These are phyloP conservation scores for Choreutis nemorana DNA, from an alignment of 2,888 invertebrate species.

Conservation along the genomic window DNA sequence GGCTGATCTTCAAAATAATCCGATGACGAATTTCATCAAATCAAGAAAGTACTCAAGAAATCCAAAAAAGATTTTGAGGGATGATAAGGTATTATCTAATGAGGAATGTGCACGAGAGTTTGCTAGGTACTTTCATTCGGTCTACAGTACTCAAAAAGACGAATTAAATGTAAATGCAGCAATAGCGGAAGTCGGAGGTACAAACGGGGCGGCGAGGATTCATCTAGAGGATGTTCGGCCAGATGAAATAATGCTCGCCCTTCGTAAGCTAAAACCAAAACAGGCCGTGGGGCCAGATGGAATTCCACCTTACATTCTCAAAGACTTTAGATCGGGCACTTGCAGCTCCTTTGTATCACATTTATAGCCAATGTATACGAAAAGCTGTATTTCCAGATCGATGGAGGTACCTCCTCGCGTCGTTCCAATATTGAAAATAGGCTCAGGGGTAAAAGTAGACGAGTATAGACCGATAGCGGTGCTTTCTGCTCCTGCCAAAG, in stretches of 20 bases:
- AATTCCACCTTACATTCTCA: constrained; percentile 2
- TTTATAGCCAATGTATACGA: neutral
- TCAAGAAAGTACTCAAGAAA: too few relatives aligned
- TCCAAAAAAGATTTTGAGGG: constrained; percentile 1
- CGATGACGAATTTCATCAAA: too few relatives aligned
- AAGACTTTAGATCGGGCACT: neutral
- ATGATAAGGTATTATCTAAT: neutral
- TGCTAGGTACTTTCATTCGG: constrained; percentile 5
- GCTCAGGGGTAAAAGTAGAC: neutral
- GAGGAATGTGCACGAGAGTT: constrained; percentile 1
- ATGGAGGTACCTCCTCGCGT: neutral
- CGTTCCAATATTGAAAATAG: neutral
- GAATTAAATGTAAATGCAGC: constrained; percentile 1
- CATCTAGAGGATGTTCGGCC: constrained; percentile 1
- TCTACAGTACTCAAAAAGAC: neutral
- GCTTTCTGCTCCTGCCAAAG: neutral
- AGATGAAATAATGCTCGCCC: neutral
- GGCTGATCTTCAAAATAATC: too few relatives aligned
- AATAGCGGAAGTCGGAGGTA: neutral
- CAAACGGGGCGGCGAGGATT: constrained; percentile 1
- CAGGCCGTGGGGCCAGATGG: constrained; percentile 2
- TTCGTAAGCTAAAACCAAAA: neutral
- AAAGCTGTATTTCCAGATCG: neutral
- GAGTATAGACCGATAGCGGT: neutral
- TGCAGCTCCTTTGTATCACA: neutral